These are phyloP conservation scores for Zelostemma sp. DNA, from an alignment of 1,140 invertebrate genomes.

Conservation along the genomic window DNA sequence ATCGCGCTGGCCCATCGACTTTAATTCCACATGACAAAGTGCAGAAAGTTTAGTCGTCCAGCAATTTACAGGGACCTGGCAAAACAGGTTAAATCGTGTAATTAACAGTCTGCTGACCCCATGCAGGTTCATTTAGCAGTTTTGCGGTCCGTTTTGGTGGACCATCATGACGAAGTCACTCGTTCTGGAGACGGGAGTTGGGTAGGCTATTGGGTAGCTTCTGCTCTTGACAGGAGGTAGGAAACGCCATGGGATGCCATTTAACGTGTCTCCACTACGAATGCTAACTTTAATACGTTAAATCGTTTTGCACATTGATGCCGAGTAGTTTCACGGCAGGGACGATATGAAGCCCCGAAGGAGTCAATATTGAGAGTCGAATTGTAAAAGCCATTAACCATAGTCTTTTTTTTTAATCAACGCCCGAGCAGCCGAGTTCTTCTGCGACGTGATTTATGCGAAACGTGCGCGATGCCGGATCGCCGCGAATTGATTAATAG, in stretches of 20 bases:
- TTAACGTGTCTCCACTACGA: slow-evolving; percentile 53
- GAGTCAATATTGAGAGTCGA: slow-evolving; percentile 11
- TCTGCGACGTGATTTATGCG: slow-evolving; percentile 48
- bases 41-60: slow-evolving; percentile 42
- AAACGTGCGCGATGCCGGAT: slow-evolving; percentile 46
- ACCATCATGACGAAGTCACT: slow-evolving; percentile 43
- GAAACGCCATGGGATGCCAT: slow-evolving; percentile 48
- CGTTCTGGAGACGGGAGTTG: slow-evolving; percentile 45
- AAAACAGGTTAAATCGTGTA: slow-evolving; percentile 49
- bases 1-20: slow-evolving; percentile 29
- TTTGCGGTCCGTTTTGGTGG: slow-evolving; percentile 47
- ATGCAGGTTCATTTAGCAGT: slow-evolving; percentile 49
- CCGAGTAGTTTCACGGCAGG: slow-evolving; percentile 31
- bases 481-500: slow-evolving; percentile 46
- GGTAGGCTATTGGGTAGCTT: slow-evolving; percentile 48
- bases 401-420: slow-evolving; percentile 25
- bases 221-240: slow-evolving; percentile 51
- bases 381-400: slow-evolving; percentile 23
- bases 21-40: slow-evolving; percentile 46
- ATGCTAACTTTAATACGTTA: slow-evolving; percentile 53
- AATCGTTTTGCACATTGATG: slow-evolving; percentile 42
- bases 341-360: slow-evolving; percentile 4
- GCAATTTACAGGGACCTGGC: slow-evolving; percentile 42
- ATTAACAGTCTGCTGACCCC: slow-evolving; percentile 52
- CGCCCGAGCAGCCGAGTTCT: slow-evolving; percentile 38